Conservation (phyloP, 2,888 invertebrate species). For the Phasia obesa region DNA sequence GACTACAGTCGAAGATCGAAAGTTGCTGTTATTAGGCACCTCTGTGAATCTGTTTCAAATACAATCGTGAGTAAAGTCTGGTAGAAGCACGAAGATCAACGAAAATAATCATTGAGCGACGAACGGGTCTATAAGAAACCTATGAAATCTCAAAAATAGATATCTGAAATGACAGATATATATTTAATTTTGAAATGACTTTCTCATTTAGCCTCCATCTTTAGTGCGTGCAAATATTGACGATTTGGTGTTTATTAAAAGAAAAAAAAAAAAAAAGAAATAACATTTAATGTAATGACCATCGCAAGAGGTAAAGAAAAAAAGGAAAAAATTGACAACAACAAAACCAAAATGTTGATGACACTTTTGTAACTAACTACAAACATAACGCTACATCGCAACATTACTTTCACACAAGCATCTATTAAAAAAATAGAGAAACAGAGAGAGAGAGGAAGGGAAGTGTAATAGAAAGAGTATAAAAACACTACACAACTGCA, state of each 20-base stretch:
- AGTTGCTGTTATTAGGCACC: no score
- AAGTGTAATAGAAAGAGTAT: not conserved
- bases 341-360: slow-evolving; percentile 60
- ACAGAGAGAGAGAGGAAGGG: not conserved
- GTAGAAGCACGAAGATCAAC: no score
- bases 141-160: no score
- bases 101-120: no score
- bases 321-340: slow-evolving; percentile 53
- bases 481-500: not conserved
- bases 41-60: no score
- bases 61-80: no score
- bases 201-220: not conserved
- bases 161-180: no score
- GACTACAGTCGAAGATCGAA: no score
- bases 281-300: slow-evolving; percentile 27
- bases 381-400: not conserved
- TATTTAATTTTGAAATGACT: not conserved
- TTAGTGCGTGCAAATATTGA: slow-evolving; percentile 4
- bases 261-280: not conserved
- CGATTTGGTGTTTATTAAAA: not conserved
- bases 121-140: no score
- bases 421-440: not conserved
- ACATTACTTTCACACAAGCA: slow-evolving; percentile 28
- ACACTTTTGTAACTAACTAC: slow-evolving; percentile 41
- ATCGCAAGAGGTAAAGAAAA: slow-evolving; percentile 10